These are phyloP conservation scores for Chionodraco myersi DNA, from an alignment of 2,113 vertebrate genomes.

Conservation along the genomic window DNA sequence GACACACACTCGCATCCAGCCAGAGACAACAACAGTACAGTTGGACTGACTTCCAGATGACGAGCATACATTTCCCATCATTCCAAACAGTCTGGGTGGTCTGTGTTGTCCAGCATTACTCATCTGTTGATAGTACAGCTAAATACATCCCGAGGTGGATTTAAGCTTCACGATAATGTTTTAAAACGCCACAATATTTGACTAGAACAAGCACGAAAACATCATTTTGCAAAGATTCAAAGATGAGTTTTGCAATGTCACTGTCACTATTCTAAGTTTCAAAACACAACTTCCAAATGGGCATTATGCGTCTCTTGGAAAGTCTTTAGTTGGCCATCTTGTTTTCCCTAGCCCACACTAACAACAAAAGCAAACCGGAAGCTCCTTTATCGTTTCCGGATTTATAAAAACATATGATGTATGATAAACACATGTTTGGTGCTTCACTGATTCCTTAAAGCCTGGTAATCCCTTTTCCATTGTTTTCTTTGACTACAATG, in stretches of 20 bases:
- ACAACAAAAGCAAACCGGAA: too few species aligned
- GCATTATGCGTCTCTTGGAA: too few species aligned
- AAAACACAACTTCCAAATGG: too few species aligned
- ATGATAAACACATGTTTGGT: not conserved
- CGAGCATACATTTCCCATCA: conserved; percentile 4
- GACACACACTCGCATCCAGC: not conserved
- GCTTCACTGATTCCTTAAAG: not conserved
- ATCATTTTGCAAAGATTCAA: too few species aligned
- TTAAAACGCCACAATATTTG: too few species aligned
- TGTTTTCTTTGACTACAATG: not conserved
- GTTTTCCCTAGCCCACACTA: too few species aligned
- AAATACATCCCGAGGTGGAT: not conserved
- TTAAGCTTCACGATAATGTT: not conserved
- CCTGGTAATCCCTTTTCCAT: not conserved
- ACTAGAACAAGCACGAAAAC: too few species aligned
- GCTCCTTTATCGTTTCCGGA: not conserved
- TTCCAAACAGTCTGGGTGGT: conserved; percentile 14
- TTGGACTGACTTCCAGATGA: not conserved
- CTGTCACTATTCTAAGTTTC: too few species aligned
- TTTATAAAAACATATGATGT: not conserved
- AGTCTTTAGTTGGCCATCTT: too few species aligned
- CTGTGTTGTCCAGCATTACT: not conserved
- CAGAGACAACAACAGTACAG: not conserved
- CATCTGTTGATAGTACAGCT: conserved; percentile 1
- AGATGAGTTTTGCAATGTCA: too few species aligned